Evolutionary conservation across 2,888 invertebrate genomes (phyloP).

Genomic region (Archaeoteleia sp.): DNA sequence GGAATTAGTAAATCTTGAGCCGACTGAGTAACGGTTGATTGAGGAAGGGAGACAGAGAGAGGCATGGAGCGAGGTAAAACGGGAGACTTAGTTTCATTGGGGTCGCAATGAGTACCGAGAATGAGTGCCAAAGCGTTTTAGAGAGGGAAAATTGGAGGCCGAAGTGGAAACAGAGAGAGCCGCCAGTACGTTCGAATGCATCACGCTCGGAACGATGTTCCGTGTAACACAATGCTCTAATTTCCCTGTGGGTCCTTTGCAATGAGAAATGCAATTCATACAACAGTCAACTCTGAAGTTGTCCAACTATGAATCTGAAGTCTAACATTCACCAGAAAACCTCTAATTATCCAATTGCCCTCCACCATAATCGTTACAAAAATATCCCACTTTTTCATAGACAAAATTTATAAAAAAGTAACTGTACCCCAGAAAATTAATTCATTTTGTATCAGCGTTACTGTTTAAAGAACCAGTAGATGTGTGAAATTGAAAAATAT

Average conservation of each 20-base stretch:
- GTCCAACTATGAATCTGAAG: constrained; percentile 30
- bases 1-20: constrained; percentile 35
- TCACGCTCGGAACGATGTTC: constrained; percentile 19
- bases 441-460: too few species aligned
- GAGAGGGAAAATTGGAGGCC: constrained; percentile 57
- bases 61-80: constrained; percentile 14
- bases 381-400: too few species aligned
- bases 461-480: too few species aligned
- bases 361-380: too few species aligned
- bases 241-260: constrained; percentile 23
- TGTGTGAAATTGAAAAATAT: too few species aligned
- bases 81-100: constrained; percentile 58
- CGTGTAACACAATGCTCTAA: constrained; percentile 39
- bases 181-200: constrained; percentile 28
- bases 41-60: constrained; percentile 15
- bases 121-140: constrained; percentile 47
- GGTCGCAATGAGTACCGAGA: constrained; percentile 57
- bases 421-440: too few species aligned
- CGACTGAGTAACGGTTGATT: constrained; percentile 30
- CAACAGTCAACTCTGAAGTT: constrained; percentile 1
- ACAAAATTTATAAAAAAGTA: too few species aligned
- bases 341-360: constrained; percentile 31
- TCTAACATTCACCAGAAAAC: constrained; percentile 20
- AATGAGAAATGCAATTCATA: constrained; percentile 37
- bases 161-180: constrained; percentile 41